These are phyloP conservation scores for Coranthus polyacanthus DNA, from an alignment of 2,797 vertebrate genomes.

Conservation along the genomic window DNA sequence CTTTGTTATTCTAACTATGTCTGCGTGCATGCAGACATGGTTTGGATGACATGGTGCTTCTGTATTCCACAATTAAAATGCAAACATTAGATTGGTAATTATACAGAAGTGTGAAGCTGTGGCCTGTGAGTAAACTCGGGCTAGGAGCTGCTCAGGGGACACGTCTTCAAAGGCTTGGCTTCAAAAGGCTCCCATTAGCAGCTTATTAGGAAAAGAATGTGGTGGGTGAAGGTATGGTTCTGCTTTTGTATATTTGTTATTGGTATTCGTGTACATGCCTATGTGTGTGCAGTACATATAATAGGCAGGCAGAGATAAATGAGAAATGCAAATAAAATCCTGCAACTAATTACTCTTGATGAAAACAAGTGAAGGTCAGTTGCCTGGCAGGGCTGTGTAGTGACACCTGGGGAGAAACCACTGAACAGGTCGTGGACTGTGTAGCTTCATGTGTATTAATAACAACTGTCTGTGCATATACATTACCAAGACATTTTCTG, in stretches of 20 bases:
- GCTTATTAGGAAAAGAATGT: constrained; percentile 9
- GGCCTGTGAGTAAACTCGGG: constrained; percentile 14
- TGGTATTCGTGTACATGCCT: constrained; percentile 14
- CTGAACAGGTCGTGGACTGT: neutral
- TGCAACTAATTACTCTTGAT: constrained; percentile 21
- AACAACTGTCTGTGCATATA: neutral
- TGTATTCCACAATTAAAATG: constrained; percentile 9
- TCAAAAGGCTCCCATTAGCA: constrained; percentile 25
- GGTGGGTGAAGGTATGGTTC: neutral
- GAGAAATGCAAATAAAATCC: constrained; percentile 43
- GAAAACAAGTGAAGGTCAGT: constrained; percentile 38
- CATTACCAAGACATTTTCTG: no score
- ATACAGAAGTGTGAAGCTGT: constrained; percentile 2
- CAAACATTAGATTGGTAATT: constrained; percentile 12
- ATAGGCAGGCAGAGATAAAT: constrained; percentile 29
- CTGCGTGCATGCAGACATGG: neutral
- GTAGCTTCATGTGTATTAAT: neutral
- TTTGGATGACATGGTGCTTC: neutral
- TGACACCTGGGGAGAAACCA: neutral
- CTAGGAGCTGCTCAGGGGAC: constrained; percentile 1
- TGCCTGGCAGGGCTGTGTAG: neutral
- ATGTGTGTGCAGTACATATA: constrained; percentile 6
- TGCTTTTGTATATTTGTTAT: constrained; percentile 1
- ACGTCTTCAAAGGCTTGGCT: constrained; percentile 28
- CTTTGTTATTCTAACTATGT: neutral